phyloP scores from a whole-genome alignment of 2,113 vertebrate species.

The Micronisus gabar region DNA sequence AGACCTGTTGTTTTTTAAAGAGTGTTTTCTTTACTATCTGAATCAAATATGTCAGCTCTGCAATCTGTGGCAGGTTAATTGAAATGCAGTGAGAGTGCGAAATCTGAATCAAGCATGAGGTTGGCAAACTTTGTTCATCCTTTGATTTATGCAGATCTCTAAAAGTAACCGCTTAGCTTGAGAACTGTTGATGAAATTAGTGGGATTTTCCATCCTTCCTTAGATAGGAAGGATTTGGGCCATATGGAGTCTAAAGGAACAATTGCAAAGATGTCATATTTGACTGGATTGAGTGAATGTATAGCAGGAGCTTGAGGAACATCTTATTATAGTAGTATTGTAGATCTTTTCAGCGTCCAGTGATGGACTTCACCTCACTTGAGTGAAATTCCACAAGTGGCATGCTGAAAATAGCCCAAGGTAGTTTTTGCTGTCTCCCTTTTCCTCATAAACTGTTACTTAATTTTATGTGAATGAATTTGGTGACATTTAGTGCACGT shows the following conservation, averaged over 20 bases:
- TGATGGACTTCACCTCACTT: neutral
- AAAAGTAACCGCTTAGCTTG: neutral
- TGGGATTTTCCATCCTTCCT: neutral
- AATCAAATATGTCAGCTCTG: slow-evolving; percentile 20
- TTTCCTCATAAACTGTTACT: neutral
- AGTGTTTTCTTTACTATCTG: slow-evolving; percentile 21
- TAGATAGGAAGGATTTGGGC: neutral
- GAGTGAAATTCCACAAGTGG: neutral
- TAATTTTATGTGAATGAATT: neutral
- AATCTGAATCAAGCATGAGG: slow-evolving; percentile 17
- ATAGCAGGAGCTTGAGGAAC: neutral
- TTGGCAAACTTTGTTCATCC: slow-evolving; percentile 21
- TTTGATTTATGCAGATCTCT: neutral
- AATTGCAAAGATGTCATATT: neutral
- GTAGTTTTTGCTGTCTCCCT: neutral
- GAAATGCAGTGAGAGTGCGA: slow-evolving; percentile 28
- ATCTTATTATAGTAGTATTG: neutral
- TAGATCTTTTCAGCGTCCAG: neutral
- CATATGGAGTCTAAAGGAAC: neutral
- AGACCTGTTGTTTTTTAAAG: slow-evolving; percentile 12
- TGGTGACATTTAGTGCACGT: neutral
- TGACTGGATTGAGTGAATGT: neutral
- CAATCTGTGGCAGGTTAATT: slow-evolving; percentile 41
- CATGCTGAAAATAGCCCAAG: neutral
- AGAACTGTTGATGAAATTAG: neutral